Percentiles rank a stretch among this genome's conserved stretches.
These are phyloP conservation scores for Drosophila ficusphila DNA, from an alignment of 1,140 invertebrate genomes.

Conservation along the genomic window DNA sequence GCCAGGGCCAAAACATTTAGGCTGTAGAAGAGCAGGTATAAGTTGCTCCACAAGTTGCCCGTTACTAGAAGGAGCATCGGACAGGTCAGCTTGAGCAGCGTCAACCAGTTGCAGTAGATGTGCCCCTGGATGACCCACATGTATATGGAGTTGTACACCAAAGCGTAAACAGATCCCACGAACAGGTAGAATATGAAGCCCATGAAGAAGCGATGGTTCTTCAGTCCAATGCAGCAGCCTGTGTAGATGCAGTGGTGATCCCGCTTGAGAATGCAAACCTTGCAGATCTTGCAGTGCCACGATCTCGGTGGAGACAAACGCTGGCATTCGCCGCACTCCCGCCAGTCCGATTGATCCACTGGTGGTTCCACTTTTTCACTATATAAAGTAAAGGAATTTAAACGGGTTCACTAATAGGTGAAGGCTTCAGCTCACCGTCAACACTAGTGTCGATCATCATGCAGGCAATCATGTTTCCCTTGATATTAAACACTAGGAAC, in stretches of 20 bases:
- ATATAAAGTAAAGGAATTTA: too few relatives aligned
- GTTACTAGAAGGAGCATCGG: conserved; percentile 87
- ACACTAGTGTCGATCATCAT: conserved; percentile 75
- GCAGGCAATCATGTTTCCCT: conserved; percentile 83
- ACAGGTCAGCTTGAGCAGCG: conserved; percentile 88
- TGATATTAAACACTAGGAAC: conserved; percentile 87
- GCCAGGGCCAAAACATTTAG: conserved; percentile 88
- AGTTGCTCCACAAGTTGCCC: conserved; percentile 82
- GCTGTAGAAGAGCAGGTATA: conserved; percentile 88
- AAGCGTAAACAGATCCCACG: conserved; percentile 89
- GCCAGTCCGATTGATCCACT: conserved; percentile 26
- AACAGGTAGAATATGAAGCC: conserved; percentile 92
- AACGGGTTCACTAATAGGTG: not conserved
- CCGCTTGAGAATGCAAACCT: conserved; percentile 93
- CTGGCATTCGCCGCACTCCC: conserved; percentile 84
- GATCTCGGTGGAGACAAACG: conserved; percentile 92
- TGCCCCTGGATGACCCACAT: conserved; percentile 85
- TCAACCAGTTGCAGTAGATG: conserved; percentile 84
- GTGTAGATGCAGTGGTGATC: conserved; percentile 98
- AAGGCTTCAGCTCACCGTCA: conserved; percentile 35
- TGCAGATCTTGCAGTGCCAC: conserved; percentile 94
- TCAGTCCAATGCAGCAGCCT: conserved; percentile 94
- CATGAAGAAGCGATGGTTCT: conserved; percentile 94
- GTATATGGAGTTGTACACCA: conserved; percentile 89
- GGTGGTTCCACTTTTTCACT: conserved; percentile 22